Percentiles rank a stretch among this genome's conserved stretches.
Evolutionary conservation across 2,888 invertebrate species (phyloP).

Genomic region (Eupithecia exiguata): DNA sequence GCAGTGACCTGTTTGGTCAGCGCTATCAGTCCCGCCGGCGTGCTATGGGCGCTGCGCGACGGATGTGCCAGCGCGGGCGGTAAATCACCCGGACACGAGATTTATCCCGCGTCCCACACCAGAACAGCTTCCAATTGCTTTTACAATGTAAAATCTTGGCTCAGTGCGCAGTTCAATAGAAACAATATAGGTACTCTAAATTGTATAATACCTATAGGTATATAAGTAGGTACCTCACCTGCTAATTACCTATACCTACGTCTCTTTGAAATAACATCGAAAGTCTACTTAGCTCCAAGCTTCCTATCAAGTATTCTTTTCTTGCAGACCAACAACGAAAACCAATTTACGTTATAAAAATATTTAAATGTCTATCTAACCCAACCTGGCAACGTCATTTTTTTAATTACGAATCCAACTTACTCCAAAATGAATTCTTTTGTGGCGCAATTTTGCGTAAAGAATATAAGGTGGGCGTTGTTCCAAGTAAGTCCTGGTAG

Average conservation of each 20-base stretch:
- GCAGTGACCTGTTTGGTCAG: not conserved
- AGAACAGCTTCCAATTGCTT: constrained; percentile 31
- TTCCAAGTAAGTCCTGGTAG: constrained; percentile 39
- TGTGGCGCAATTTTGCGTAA: constrained; percentile 36
- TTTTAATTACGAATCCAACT: constrained; percentile 42
- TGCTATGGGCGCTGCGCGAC: not conserved
- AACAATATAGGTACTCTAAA: too few relatives aligned
- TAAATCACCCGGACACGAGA: constrained; percentile 56
- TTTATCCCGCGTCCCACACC: constrained; percentile 46
- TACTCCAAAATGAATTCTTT: constrained; percentile 43
- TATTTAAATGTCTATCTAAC: constrained; percentile 12
- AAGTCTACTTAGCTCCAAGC: too few relatives aligned
- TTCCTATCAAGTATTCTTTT: too few relatives aligned
- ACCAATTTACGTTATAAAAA: not conserved
- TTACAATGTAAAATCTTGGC: constrained; percentile 25
- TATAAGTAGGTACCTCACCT: too few relatives aligned
- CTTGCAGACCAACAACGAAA: not conserved
- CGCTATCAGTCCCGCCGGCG: not conserved
- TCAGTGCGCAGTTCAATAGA: not conserved
- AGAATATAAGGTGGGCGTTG: constrained; percentile 39
- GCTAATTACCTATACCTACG: not conserved
- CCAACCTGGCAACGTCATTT: constrained; percentile 34
- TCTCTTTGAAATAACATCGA: not conserved
- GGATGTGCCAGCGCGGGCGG: constrained; percentile 37
- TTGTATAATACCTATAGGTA: too few relatives aligned